Percentiles rank a stretch among this genome's conserved stretches.
Evolutionary conservation across 1,140 invertebrate species (phyloP).

Genomic region (Phymorhynchus buccinoides): DNA sequence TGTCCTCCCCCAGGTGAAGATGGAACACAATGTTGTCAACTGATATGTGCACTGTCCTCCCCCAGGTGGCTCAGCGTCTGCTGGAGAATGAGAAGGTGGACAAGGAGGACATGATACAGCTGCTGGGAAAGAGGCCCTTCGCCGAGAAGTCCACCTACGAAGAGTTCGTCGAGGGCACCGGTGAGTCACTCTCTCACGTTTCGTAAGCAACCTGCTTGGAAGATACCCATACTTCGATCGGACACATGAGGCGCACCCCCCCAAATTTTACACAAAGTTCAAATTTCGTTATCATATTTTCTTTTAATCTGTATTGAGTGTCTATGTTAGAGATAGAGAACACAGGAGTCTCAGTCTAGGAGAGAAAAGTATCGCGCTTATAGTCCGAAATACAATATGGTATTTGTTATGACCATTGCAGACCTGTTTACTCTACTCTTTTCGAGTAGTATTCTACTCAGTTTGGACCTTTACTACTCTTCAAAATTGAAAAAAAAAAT

Average conservation of each 20-base stretch:
- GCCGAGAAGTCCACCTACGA: conserved; percentile 99
- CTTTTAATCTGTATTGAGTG: background rate
- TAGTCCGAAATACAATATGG: too few species aligned
- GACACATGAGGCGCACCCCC: too few species aligned
- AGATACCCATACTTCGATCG: too few species aligned
- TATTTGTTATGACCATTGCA: too few species aligned
- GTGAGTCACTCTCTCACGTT: conserved; percentile 69
- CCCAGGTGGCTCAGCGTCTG: conserved; percentile 91
- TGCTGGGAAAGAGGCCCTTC: conserved; percentile 95
- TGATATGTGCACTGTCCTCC: background rate
- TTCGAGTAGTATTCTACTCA: too few species aligned
- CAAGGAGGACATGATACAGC: conserved; percentile 97
- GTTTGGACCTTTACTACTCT: too few species aligned
- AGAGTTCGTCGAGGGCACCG: conserved; percentile 99
- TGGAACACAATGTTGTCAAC: too few species aligned
- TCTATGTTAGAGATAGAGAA: background rate
- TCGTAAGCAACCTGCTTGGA: background rate
- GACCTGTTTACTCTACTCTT: too few species aligned
- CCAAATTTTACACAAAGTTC: too few species aligned
- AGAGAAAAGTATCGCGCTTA: background rate
- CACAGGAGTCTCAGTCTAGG: background rate
- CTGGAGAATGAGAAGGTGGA: conserved; percentile 96
- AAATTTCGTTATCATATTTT: too few species aligned
- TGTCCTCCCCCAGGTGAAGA: too few species aligned
- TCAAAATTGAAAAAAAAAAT: too few species aligned